These are phyloP conservation scores for Globodera ellingtonae DNA, from an alignment of 1,140 invertebrate species.

Conservation along the genomic window DNA sequence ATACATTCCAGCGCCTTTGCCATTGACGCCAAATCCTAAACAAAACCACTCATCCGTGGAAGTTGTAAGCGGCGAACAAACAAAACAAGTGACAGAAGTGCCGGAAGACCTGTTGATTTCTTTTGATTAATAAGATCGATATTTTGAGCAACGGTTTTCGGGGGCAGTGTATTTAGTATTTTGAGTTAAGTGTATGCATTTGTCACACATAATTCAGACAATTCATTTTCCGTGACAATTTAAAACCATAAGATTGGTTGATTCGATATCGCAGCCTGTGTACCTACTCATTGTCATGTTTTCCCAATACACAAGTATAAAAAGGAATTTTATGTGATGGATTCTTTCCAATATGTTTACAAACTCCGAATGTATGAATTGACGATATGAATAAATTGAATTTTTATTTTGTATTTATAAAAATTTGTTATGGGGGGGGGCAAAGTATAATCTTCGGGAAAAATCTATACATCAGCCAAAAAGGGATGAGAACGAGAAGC, in stretches of 20 bases:
- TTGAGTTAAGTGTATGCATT: too few relatives aligned
- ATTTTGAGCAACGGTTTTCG: too few relatives aligned
- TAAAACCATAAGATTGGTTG: too few relatives aligned
- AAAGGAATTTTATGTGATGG: too few relatives aligned
- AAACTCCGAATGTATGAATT: not conserved
- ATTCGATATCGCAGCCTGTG: too few relatives aligned
- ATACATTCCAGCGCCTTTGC: not conserved
- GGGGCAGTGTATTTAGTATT: too few relatives aligned
- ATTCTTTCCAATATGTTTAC: too few relatives aligned
- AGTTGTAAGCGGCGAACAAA: not conserved
- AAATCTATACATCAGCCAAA: constrained; percentile 23
- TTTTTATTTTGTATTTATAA: not conserved
- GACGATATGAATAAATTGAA: not conserved
- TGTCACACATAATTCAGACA: too few relatives aligned
- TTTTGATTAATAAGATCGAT: constrained; percentile 24
- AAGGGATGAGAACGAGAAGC: constrained; percentile 33
- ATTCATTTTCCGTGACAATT: too few relatives aligned
- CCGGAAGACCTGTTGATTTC: constrained; percentile 39
- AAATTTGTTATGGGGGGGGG: not conserved
- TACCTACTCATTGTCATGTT: too few relatives aligned
- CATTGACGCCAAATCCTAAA: constrained; percentile 4
- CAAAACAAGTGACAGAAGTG: constrained; percentile 24
- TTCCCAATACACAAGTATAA: too few relatives aligned
- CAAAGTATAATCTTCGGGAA: not conserved
- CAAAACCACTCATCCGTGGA: constrained; percentile 14